Conservation (phyloP, 2,888 invertebrate genomes). For the Blastobasis adustella region DNA sequence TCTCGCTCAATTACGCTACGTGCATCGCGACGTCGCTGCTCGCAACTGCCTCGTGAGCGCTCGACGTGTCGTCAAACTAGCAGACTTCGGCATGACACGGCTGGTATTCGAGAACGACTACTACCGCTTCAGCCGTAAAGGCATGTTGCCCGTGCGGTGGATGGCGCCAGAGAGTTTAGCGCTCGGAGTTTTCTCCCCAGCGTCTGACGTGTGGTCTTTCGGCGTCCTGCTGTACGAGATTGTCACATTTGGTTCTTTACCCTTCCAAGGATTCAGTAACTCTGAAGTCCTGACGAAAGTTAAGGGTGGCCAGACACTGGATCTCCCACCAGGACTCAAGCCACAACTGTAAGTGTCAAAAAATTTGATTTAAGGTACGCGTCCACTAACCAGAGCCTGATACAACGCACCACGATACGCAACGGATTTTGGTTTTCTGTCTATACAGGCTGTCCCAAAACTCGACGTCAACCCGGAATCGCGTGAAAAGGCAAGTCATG, state of each 20-base stretch:
- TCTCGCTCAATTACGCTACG: slow-evolving; percentile 88
- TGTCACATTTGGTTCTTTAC: slow-evolving; percentile 92
- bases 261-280: slow-evolving; percentile 91
- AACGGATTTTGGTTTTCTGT: no score
- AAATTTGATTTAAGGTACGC: background rate
- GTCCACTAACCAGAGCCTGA: background rate
- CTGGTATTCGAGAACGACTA: slow-evolving; percentile 92
- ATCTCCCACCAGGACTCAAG: slow-evolving; percentile 85
- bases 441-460: no score
- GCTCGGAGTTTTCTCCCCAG: slow-evolving; percentile 87
- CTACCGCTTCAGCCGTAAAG: slow-evolving; percentile 90
- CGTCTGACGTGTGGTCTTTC: slow-evolving; percentile 93
- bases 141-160: slow-evolving; percentile 93
- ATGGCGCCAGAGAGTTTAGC: slow-evolving; percentile 93
- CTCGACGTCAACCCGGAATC: no score
- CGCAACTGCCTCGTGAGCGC: slow-evolving; percentile 87
- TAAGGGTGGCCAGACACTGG: slow-evolving; percentile 82
- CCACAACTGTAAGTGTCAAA: slow-evolving; percentile 82
- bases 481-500: no score
- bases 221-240: slow-evolving; percentile 92
- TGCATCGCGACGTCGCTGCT: slow-evolving; percentile 90
- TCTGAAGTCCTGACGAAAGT: slow-evolving; percentile 88
- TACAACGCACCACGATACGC: no score
- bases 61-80: slow-evolving; percentile 82
- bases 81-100: slow-evolving; percentile 95